Evolutionary conservation across 2,888 invertebrate species (phyloP).

Genomic region (Amblyjoppa proteus): DNA sequence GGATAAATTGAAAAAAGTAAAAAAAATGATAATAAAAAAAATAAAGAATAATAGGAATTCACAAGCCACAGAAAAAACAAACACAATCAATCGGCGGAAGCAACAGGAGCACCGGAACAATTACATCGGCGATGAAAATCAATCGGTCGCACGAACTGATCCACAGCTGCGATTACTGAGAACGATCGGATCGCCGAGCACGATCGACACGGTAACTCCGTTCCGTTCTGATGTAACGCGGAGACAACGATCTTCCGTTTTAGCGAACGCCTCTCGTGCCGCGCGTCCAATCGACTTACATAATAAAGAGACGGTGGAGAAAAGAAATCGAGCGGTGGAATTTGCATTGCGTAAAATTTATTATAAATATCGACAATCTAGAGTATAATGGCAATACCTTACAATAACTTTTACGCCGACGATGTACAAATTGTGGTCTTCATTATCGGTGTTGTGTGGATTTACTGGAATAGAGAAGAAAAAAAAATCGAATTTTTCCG

Average conservation of each 20-base stretch:
- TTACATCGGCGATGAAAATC: constrained; percentile 20
- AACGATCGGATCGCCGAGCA: not conserved
- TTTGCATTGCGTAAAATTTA: constrained; percentile 79
- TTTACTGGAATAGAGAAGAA: constrained; percentile 81
- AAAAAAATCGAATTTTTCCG: constrained; percentile 61
- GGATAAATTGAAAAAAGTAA: constrained; percentile 9
- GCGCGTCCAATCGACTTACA: constrained; percentile 26
- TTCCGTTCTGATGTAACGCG: constrained; percentile 48
- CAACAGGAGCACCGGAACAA: constrained; percentile 50
- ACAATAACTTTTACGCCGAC: constrained; percentile 80
- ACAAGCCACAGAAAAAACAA: too few relatives aligned
- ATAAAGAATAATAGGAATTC: not conserved
- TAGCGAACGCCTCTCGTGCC: not conserved
- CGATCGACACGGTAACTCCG: constrained; percentile 23
- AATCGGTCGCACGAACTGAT: not conserved
- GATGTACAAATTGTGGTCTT: constrained; percentile 77
- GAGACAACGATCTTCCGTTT: constrained; percentile 25
- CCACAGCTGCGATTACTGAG: not conserved
- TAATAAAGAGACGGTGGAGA: constrained; percentile 37
- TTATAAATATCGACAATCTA: constrained; percentile 74
- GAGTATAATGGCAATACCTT: constrained; percentile 73
- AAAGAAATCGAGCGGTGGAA: constrained; percentile 40
- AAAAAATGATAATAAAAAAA: too few relatives aligned
- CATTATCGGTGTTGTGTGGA: constrained; percentile 74
- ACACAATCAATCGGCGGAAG: constrained; percentile 59